Evolutionary conservation across 2,113 vertebrate genomes (phyloP), one percentile per base, ranked within the genome.

Genomic region (Eleginops maclovinus): DNA sequence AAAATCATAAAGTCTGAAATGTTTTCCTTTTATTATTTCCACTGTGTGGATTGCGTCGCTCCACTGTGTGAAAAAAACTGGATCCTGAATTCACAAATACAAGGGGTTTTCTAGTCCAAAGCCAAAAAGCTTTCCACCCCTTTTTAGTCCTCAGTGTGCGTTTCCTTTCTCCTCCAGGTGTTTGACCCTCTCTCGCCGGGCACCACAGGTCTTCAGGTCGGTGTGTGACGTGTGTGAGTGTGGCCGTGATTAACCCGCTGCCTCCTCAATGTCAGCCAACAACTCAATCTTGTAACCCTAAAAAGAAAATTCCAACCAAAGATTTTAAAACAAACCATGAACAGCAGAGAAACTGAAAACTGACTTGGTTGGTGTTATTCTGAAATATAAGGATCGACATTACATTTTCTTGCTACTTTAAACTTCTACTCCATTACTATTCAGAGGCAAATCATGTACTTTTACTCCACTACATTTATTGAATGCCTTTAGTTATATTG

Each of bases 101-200:
- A 82, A 84, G 75, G 86, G 93, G 82, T 64, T 72, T 47, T 86
- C 26, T 55, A 91, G 89, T 94, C 89, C 91, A 91, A 93, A 92
- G 89, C 87, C 58, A 56, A 76, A 77, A 44, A 79, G 84, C 85
- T 90, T 86, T 90, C 44, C 66, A 53, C 76, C 89, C 85, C 88
- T 59, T 83, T 64, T 22, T 43, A 84, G 74, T 91, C 85, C 84
- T 86, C 84, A 69, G 58, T 79, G 83, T 59, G 78, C 9, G 72
- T 54, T 73, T 85, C 55, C 50, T 63, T 46, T 75, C 62, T 65
- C 66, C 71, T 82, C 61, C 82, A 55, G 77, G 67, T 64, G 72
- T 72, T 72, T 2, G 11, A 79, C 75, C 62, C n/a, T 56, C 77
- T 75, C 65, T 68, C 58, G 50, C 28, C 64, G 2, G 46, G 79